Percentiles rank a stretch among this genome's conserved stretches.
Evolutionary conservation across 2,888 invertebrate genomes (phyloP).

Genomic region (Petrolisthes manimaculis): DNA sequence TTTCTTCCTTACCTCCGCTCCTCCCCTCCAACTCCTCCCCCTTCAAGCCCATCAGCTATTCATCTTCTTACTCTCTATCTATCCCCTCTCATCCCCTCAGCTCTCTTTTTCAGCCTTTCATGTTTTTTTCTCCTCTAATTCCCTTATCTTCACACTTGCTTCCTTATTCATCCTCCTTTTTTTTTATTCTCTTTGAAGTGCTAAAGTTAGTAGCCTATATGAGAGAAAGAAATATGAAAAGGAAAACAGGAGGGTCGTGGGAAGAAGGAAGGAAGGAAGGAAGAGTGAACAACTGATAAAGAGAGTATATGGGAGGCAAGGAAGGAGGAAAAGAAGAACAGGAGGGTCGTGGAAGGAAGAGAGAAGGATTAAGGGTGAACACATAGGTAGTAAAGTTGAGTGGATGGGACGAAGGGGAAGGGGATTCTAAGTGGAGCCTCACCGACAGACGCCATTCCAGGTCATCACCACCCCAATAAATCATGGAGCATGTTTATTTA

Average conservation of each 20-base stretch:
- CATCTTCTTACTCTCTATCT: background rate
- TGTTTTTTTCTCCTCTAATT: constrained; percentile 2
- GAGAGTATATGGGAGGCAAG: background rate
- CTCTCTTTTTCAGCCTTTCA: background rate
- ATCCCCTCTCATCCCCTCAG: background rate
- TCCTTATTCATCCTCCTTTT: constrained; percentile 9
- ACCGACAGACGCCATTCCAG: constrained; percentile 31
- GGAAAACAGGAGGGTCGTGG: background rate
- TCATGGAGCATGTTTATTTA: constrained; percentile 40
- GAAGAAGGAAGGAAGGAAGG: background rate
- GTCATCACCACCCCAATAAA: constrained; percentile 44
- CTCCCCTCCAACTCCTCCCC: background rate
- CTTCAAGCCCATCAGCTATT: background rate
- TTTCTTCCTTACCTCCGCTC: constrained; percentile 11
- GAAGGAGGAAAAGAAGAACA: background rate
- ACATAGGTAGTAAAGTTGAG: too few species aligned
- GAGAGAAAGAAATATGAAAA: background rate
- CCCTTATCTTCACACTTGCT: constrained; percentile 18
- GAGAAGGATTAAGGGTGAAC: background rate
- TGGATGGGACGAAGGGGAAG: background rate
- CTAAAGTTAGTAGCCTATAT: background rate
- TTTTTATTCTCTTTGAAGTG: constrained; percentile 14
- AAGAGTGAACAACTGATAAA: background rate
- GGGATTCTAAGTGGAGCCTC: constrained; percentile 9
- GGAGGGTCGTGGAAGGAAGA: constrained; percentile 3